These are phyloP conservation scores for Elymnias hypermnestra DNA, from an alignment of 1,140 invertebrate genomes.

Conservation along the genomic window DNA sequence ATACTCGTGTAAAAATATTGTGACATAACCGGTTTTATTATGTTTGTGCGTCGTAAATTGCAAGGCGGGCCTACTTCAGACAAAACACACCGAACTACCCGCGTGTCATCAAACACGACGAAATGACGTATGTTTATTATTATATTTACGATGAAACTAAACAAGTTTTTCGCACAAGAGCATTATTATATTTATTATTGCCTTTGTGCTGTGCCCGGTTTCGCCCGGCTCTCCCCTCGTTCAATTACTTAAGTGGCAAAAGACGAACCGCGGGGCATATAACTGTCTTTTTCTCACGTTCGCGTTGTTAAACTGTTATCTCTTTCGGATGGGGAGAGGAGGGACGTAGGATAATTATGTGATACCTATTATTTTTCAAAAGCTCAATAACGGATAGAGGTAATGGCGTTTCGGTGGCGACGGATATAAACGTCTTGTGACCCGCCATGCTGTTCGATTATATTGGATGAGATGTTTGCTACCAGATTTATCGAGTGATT, in stretches of 20 bases:
- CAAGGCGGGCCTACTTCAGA: too few relatives aligned
- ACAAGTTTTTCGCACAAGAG: conserved; percentile 32
- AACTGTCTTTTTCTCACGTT: conserved; percentile 33
- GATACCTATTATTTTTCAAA: conserved; percentile 67
- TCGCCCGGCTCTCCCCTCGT: conserved; percentile 53
- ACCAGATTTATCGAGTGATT: conserved; percentile 6
- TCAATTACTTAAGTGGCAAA: conserved; percentile 72
- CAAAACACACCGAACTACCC: conserved; percentile 1
- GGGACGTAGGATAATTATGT: conserved; percentile 60
- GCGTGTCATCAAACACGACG: conserved; percentile 21
- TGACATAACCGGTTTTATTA: too few relatives aligned
- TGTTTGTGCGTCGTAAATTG: too few relatives aligned
- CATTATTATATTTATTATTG: conserved; percentile 62
- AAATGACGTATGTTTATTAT: conserved; percentile 51
- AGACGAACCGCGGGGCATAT: conserved; percentile 35
- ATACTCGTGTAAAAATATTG: too few relatives aligned
- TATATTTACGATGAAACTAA: conserved; percentile 52
- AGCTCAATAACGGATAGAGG: conserved; percentile 57
- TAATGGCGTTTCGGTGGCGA: conserved; percentile 51
- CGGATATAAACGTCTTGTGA: too few relatives aligned
- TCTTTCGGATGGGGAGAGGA: conserved; percentile 36
- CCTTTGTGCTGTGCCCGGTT: conserved; percentile 55
- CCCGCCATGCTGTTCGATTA: conserved; percentile 62
- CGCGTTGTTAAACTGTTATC: conserved; percentile 12
- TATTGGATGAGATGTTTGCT: conserved; percentile 18